Evolutionary conservation across 2,888 invertebrate genomes (phyloP), one percentile per base, ranked within the genome.

Genomic region (Stegophylla sp.): DNA sequence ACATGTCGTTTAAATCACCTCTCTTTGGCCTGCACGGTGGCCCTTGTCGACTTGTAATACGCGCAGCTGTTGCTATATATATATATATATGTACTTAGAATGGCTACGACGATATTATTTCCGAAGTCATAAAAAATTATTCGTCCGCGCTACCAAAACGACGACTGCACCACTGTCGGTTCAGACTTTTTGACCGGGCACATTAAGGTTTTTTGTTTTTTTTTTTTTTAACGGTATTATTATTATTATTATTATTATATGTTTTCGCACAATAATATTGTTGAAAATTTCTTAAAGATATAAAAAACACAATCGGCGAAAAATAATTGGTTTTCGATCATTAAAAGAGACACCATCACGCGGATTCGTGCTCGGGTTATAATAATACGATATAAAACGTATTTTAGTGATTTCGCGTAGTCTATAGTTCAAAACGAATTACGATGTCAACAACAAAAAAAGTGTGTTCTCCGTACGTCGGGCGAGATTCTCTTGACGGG

Each of bases 1-100:
- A 79, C 79, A 43, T 79, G 79, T 79, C 79, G 79, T 79, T 71
- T 79, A 79, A 79, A 79, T 79, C 79, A 79, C 71, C 61, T 45
- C 41, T 20, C 79, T 34, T 15, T 9, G n/a, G 69, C 20, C 59
- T 77, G 59, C 77, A 69, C 79, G 79, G 79, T 79, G 79, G 79
- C 79, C 79, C 69, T 51, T 61, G n/a, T 63, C 71, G 23, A 63
- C 64, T 43, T 64, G 51, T 43, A 66, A 71, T 61, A 61, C n/a
- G n/a, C n/a, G n/a, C 71, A 79, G 67, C 79, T 59, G 79, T 61
- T 79, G 43, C 51, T 45, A 23, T 23, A n/a, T n/a, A n/a, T n/a
- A n/a, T n/a, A n/a, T n/a, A n/a, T n/a, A n/a, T n/a, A n/a, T n/a
- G n/a, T n/a, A n/a, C n/a, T n/a, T n/a, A 5, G 45, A 64, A 43